Conservation (phyloP, 2,113 vertebrate species). For the Formicarius rufipectus region DNA sequence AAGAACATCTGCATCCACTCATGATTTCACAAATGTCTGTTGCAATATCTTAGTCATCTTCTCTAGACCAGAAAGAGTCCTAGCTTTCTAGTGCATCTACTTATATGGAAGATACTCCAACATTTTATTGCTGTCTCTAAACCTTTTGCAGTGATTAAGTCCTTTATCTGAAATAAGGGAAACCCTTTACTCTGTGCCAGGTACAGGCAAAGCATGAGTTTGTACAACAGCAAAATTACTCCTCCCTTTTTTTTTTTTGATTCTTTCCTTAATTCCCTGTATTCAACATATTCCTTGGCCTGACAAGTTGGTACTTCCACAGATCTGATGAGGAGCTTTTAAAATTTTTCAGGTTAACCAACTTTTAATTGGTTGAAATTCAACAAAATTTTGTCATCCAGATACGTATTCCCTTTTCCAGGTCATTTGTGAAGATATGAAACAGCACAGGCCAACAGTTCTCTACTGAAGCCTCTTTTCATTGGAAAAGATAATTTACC, state of each 20-base stretch:
- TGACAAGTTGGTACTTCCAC: background rate
- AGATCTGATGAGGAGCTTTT: background rate
- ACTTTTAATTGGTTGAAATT: background rate
- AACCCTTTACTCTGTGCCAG: background rate
- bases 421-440: background rate
- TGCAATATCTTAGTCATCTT: background rate
- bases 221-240: background rate
- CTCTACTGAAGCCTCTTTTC: background rate
- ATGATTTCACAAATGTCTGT: background rate
- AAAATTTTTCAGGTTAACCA: background rate
- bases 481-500: background rate
- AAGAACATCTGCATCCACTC: background rate
- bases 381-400: background rate
- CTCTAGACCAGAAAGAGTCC: background rate
- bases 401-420: background rate
- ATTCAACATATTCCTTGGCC: background rate
- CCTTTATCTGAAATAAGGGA: background rate
- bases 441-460: background rate
- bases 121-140: background rate
- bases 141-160: background rate
- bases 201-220: background rate
- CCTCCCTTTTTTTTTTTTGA: background rate
- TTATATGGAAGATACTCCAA: background rate
- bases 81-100: background rate
- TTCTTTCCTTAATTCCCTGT: background rate